A percentile compares a stretch with the other conserved stretches of the same genome.
phyloP scores from a whole-genome alignment of 2,113 vertebrate species.

The Silurus glanis region DNA sequence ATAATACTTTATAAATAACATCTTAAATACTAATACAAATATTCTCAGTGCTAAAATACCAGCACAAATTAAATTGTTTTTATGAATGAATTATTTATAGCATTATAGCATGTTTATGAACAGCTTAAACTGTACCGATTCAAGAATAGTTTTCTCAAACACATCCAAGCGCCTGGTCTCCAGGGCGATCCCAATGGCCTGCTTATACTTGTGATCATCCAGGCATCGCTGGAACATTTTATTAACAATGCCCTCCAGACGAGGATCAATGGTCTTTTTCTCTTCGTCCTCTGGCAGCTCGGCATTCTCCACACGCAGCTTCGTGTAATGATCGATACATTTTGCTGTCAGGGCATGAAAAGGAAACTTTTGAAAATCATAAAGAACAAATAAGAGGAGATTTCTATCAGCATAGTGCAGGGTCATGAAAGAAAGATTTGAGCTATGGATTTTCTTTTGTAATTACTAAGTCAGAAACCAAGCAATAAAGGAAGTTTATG shows the following conservation, averaged over 20 bases:
- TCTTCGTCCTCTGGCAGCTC: constrained; percentile 92
- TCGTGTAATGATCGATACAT: constrained; percentile 98
- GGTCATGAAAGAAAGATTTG: background rate
- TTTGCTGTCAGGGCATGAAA: constrained; percentile 77
- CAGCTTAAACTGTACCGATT: constrained; percentile 61
- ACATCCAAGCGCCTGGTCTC: constrained; percentile 93
- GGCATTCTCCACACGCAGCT: constrained; percentile 93
- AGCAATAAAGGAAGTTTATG: background rate
- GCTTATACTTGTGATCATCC: constrained; percentile 97
- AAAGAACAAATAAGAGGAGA: background rate
- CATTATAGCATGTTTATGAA: background rate
- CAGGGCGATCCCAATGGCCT: constrained; percentile 94
- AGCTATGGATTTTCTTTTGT: background rate
- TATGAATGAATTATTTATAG: background rate
- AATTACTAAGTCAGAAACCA: background rate
- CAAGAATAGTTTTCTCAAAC: constrained; percentile 95
- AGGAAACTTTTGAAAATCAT: background rate
- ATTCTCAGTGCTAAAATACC: background rate
- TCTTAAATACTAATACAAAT: no score
- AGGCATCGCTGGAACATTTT: constrained; percentile 98
- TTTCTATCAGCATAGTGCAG: background rate
- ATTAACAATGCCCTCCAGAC: constrained; percentile 96
- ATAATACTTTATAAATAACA: no score
- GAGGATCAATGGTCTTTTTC: constrained; percentile 89
- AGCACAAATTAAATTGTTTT: background rate